Evolutionary conservation across 2,797 vertebrate species (phyloP).

Genomic region (Thunnus albacares): DNA sequence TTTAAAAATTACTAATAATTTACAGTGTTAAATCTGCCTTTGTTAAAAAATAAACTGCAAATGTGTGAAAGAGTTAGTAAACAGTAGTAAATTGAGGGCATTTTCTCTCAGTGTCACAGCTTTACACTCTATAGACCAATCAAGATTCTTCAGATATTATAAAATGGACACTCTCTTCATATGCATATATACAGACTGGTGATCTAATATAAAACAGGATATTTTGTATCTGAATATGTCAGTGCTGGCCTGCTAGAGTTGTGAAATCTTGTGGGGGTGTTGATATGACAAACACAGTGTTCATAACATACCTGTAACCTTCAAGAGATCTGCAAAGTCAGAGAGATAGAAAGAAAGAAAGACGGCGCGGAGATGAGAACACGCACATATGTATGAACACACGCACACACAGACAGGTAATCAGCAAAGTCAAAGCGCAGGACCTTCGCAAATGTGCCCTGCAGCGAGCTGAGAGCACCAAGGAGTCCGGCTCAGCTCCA

Average conservation of each 20-base stretch:
- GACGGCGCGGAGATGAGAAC: background rate
- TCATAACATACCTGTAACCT: conserved; percentile 48
- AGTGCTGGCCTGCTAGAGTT: background rate
- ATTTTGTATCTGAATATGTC: conserved; percentile 3
- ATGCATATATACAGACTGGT: background rate
- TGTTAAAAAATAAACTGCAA: too few species aligned
- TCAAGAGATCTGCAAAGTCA: conserved; percentile 70
- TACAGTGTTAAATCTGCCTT: too few species aligned
- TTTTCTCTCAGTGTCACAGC: background rate
- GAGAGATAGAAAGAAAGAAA: conserved; percentile 6
- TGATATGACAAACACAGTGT: conserved; percentile 15
- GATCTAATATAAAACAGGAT: background rate
- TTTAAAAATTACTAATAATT: too few species aligned
- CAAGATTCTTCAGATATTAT: background rate
- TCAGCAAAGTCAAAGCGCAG: conserved; percentile 33
- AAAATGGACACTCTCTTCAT: background rate
- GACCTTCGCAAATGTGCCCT: conserved; percentile 34
- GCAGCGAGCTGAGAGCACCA: conserved; percentile 18
- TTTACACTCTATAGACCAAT: background rate
- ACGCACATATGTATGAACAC: background rate
- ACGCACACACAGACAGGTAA: conserved; percentile 17
- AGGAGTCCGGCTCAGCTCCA: conserved; percentile 40
- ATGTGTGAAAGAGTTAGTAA: too few species aligned
- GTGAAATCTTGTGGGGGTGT: conserved; percentile 20
- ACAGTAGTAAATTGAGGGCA: too few species aligned